Evolutionary conservation across 2,888 invertebrate species (phyloP), one percentile per base, ranked within the genome.

Genomic region (Tetropium fuscum): DNA sequence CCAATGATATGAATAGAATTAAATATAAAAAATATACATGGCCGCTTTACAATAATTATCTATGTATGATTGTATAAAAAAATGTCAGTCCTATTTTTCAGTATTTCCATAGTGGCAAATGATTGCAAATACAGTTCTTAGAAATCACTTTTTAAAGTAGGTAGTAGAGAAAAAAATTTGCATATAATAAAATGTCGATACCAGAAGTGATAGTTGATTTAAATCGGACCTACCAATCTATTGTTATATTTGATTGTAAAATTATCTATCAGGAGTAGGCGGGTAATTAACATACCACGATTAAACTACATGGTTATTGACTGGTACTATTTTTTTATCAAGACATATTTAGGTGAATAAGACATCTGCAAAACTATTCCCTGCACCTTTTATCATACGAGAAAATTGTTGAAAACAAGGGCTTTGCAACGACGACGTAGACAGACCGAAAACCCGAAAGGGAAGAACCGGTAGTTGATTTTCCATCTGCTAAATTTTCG

Each of bases 91-190:
- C 36, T 10, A 11, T 32, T 40, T 25, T 32, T 53, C 10, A 20
- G 13, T n/a, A 58, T 58, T 41, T 58, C 34, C 58, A 58, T 53
- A 43, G 32, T 57, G n/a, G n/a, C 16, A 58, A 47, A 25, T 53
- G 19, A 22, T 32, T 40, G 32, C 47, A 45, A 32, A 36, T 36
- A 30, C 51, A 40, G 11, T 48, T 53, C 58, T 13, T n/a, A 47
- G 47, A 47, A 36, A 48, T 48, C 15, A 36, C 6, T 18, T n/a
- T 44, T 22, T 16, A 7, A 36, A 20, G 16, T 13, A 34, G 6
- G 7, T 13, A 13, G 8, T 36, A 22, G 20, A 27, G 18, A 44
- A 44, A 44, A 44, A 8, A 1, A 16, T 27, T 16, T 16, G 15
- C 16, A 44, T 27, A 27, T 43, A 43, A 34, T 34, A 34, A 34